A percentile compares a stretch with the other conserved stretches of the same genome.
Evolutionary conservation across 2,888 invertebrate species (phyloP).

Genomic region (Eristalis arbustorum): DNA sequence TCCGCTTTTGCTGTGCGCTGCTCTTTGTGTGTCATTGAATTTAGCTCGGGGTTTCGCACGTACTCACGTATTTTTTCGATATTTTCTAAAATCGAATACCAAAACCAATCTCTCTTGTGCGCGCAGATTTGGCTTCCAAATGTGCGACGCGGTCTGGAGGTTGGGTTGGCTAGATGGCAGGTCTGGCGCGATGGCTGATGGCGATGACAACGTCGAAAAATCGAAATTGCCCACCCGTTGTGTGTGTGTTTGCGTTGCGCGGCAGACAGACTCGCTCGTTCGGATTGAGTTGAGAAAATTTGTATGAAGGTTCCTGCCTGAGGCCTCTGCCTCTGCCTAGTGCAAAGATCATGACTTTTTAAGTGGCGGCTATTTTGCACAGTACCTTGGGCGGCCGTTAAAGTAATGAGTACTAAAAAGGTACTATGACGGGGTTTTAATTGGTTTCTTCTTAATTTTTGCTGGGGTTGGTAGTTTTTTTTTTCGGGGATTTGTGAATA

Average conservation of each 20-base stretch:
- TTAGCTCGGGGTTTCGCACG: constrained; percentile 39
- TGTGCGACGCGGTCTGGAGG: background rate
- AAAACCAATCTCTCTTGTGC: constrained; percentile 28
- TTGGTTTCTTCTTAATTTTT: background rate
- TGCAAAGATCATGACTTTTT: constrained; percentile 1
- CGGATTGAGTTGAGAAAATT: background rate
- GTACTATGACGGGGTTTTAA: background rate
- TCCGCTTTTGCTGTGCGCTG: no score
- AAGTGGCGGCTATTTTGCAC: background rate
- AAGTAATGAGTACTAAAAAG: constrained; percentile 12
- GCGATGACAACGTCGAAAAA: constrained; percentile 8
- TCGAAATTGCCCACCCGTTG: constrained; percentile 4
- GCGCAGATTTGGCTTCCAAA: constrained; percentile 19
- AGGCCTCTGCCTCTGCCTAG: background rate
- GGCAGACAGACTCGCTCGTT: background rate
- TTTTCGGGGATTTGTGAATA: background rate
- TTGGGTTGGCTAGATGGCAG: constrained; percentile 25
- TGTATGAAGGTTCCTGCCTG: constrained; percentile 6
- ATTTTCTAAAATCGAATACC: constrained; percentile 47
- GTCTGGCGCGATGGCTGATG: background rate
- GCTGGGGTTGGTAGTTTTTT: background rate
- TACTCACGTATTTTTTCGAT: constrained; percentile 48
- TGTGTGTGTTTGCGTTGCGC: background rate
- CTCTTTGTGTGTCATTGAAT: constrained; percentile 31
- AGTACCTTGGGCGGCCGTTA: background rate